Conservation (phyloP, 2,113 vertebrate species). For the Miniopterus natalensis region DNA sequence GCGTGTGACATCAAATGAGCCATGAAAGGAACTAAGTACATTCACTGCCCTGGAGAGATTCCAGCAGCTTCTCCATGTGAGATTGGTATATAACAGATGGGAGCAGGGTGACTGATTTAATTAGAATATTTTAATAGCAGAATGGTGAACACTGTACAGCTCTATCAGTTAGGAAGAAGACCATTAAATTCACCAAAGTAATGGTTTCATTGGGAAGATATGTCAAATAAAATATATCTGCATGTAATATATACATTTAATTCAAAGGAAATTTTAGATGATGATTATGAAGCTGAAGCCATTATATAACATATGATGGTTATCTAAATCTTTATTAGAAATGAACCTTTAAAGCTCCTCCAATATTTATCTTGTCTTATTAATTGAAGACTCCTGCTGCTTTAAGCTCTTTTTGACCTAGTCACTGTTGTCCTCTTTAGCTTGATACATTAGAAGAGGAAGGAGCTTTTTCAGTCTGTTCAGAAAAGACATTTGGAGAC, state of each 20-base stretch:
- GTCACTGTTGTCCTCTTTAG: not conserved
- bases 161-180: conserved; percentile 84
- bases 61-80: conserved; percentile 85
- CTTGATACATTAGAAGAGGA: not conserved
- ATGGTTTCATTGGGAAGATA: conserved; percentile 85
- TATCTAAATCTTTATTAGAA: conserved; percentile 78
- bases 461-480: not conserved
- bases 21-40: conserved; percentile 86
- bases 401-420: conserved; percentile 57
- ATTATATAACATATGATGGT: conserved; percentile 53
- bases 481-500: conserved; percentile 36
- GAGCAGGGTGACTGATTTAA: conserved; percentile 89
- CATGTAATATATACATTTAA: conserved; percentile 58
- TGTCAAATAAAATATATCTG: conserved; percentile 85
- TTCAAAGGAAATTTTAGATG: conserved; percentile 72
- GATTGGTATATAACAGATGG: conserved; percentile 88
- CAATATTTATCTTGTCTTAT: conserved; percentile 80
- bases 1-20: conserved; percentile 86
- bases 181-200: conserved; percentile 87
- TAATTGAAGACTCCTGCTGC: conserved; percentile 63
- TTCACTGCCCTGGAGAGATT: conserved; percentile 86
- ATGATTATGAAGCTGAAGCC: conserved; percentile 68
- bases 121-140: conserved; percentile 91
- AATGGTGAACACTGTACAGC: conserved; percentile 83
- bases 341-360: conserved; percentile 62